Conservation (phyloP, 1,140 invertebrate genomes). For the Lucilia cuprina region DNA sequence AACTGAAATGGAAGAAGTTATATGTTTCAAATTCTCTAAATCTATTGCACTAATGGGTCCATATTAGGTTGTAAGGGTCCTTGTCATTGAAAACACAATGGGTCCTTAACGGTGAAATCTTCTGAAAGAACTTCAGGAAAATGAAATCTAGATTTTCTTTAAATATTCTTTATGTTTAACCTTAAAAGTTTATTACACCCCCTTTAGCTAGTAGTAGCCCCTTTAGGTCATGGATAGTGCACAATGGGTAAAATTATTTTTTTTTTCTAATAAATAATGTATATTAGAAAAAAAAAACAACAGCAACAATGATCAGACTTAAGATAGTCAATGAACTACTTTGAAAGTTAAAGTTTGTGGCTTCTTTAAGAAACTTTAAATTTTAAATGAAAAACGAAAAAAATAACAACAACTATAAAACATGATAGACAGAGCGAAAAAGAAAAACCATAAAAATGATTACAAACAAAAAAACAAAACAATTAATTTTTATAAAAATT, state of each 20-base stretch:
- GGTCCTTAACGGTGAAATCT: no score
- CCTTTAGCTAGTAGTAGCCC: background rate
- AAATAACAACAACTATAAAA: background rate
- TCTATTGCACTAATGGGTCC: no score
- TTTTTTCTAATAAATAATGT: background rate
- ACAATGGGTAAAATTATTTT: background rate
- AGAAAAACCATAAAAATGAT: background rate
- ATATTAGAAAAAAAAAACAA: background rate
- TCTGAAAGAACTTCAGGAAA: no score
- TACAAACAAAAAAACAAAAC: background rate
- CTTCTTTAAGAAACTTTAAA: background rate
- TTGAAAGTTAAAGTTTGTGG: conserved; percentile 22
- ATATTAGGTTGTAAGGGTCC: no score
- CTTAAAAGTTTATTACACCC: background rate
- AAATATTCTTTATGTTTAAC: background rate
- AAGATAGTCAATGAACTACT: conserved; percentile 31
- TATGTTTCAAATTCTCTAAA: no score
- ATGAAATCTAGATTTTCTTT: background rate
- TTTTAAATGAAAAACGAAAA: background rate
- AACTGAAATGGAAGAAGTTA: no score
- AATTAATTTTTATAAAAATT: background rate
- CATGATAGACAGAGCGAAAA: no score
- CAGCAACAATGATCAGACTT: background rate
- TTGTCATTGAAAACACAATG: no score
- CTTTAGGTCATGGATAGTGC: background rate